These are phyloP conservation scores for Temnothorax curvispinosus DNA, from an alignment of 1,140 invertebrate species.

Conservation along the genomic window DNA sequence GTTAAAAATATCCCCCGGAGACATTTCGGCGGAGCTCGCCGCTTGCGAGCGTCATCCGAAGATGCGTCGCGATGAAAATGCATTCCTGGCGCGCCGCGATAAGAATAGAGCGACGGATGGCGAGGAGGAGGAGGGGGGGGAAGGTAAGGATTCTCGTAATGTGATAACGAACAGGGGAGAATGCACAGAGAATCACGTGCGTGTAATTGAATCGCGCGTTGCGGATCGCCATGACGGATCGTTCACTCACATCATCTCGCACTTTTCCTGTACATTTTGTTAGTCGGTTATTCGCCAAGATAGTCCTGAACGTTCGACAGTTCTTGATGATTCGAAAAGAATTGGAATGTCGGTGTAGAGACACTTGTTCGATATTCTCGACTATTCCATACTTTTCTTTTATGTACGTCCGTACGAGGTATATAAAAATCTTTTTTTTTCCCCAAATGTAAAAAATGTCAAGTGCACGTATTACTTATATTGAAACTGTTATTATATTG, in stretches of 20 bases:
- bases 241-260: not conserved
- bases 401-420: no score
- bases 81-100: slow-evolving; percentile 69
- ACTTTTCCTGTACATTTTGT: not conserved
- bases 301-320: not conserved
- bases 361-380: not conserved
- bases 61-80: slow-evolving; percentile 68
- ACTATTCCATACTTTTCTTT: no score
- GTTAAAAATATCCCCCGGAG: slow-evolving; percentile 47
- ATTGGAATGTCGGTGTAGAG: not conserved
- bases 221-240: not conserved
- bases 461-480: no score
- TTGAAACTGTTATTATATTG: no score
- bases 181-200: slow-evolving; percentile 31
- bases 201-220: slow-evolving; percentile 29
- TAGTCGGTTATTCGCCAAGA: not conserved
- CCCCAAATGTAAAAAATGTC: no score
- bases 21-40: slow-evolving; percentile 25
- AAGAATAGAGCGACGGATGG: slow-evolving; percentile 67
- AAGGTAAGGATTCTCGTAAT: slow-evolving; percentile 39
- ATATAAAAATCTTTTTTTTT: no score
- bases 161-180: slow-evolving; percentile 64
- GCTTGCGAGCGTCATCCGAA: not conserved
- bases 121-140: not conserved
- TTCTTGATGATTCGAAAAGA: not conserved